Base-by-base conservation (phyloP, 2,888 invertebrate genomes). In the Fabriciana adippe region DNA sequence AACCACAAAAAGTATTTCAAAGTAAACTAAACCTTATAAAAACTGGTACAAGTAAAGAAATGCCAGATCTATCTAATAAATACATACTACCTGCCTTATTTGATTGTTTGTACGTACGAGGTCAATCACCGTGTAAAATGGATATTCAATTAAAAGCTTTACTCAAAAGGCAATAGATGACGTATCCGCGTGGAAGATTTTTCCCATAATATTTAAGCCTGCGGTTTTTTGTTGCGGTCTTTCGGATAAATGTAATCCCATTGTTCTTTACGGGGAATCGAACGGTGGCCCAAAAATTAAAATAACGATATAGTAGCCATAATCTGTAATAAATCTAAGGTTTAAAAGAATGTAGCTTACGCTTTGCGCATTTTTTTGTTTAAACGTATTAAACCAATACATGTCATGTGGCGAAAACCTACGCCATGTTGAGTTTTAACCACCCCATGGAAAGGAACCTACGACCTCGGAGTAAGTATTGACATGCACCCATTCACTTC, bases 61-160 rank as follows among this genome's bases (percentile, higher is more conserved):
- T 26, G 2, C 35, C 14, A 41, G 31, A 51, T 18, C 3, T 61
- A 15, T 35, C 51, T 31, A 47, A 51, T 35, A 48, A 50, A 48
- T 13, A n/a, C 35, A 16, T 14, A 18, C 14, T 31, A 61, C 31
- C 26, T 54, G 31, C 61, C 61, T 66, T 60, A 60, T 66, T 55
- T 16, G 66, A 55, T 55, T 35, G 50, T 47, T 6, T 53, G 53
- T 53, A 31, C 51, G 35, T 18, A 54, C 57, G 64, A 63, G 63
- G 67, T 68, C 63, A 68, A 59, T 68, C 64, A 68, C 68, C 68
- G 64, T 64, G 59, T 64, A 55, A 64, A 68, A 68, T 59, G 64
- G 64, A 64, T 59, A 60, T 59, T 55, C 68, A 59, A 68, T 68
- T 68, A 68, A 68, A 68, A 59, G 21, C 64, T 64, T 48, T 64